Evolutionary conservation across 2,797 vertebrate genomes (phyloP), one percentile per base, ranked within the genome.

Genomic region (Acomys russatus): DNA sequence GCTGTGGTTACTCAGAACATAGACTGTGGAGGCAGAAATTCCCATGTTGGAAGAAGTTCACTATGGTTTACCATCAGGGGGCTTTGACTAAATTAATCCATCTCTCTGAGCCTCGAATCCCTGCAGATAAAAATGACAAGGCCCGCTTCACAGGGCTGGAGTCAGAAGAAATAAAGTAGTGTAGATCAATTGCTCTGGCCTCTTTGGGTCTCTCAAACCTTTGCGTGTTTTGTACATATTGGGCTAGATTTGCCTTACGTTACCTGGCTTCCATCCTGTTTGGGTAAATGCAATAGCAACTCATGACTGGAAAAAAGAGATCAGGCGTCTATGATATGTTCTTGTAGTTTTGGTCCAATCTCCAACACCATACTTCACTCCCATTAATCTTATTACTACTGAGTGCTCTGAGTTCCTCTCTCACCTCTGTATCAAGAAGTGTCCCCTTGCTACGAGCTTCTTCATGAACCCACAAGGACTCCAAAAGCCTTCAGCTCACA

Each of bases 101-200:
- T 63, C 14, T 84, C 44, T 88, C 73, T 77, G n/a, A 82, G 49
- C 25, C 88, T 97, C 77, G 54, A 0, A 83, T 90, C 93, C 82
- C 10, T n/a, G 14, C 11, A 28, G 25, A 80, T 88, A 44, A 79
- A 97, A 94, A 84, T 15, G 64, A 61, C 35, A 89, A 2, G 63
- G 20, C 44, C 77, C 11, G 35, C 59, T 35, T 87, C 70, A 86
- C 30, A 80, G 61, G 76, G 30, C n/a, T 63, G 23, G 78, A 80
- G 20, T 84, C 20, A 96, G 77, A 90, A 68, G 63, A 94, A 95
- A 92, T 73, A 14, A 86, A 80, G 68, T n/a, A 3, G 1, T 70
- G 14, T 33, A 87, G 10, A 38, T 73, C 80, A 66, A 64, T 15
- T 85, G n/a, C 22, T 70, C 44, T 79, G 91, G 10, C 12, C 68